Evolutionary conservation across 2,797 vertebrate species (phyloP).

Genomic region (Tenualosa ilisha): DNA sequence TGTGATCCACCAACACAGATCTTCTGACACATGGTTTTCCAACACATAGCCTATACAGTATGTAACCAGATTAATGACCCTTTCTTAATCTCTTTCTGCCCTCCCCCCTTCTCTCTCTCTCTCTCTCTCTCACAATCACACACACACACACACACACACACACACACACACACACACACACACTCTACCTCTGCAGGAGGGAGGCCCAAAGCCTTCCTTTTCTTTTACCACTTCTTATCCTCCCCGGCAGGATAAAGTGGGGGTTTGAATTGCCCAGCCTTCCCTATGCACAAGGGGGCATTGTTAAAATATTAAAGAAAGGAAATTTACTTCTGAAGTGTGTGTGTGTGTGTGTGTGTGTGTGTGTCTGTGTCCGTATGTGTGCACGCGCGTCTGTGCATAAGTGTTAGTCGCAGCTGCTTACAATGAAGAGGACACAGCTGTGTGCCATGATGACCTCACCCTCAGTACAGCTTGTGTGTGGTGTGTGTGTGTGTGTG

Average conservation of each 20-base stretch:
- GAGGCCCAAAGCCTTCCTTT: conserved; percentile 9
- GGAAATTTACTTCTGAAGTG: conserved; percentile 4
- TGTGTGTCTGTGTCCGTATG: no score
- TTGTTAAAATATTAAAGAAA: conserved; percentile 7
- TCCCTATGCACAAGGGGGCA: conserved; percentile 9
- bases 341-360: conserved; percentile 25
- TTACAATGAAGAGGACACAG: conserved; percentile 48
- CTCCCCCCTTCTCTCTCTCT: not conserved
- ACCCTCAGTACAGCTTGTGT: conserved; percentile 25
- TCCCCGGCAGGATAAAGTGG: not conserved
- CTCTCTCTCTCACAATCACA: not conserved
- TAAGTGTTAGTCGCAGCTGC: conserved; percentile 45
- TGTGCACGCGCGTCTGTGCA: conserved; percentile 35
- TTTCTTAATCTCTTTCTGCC: conserved; percentile 28
- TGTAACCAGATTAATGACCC: conserved; percentile 37
- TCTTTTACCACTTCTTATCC: not conserved
- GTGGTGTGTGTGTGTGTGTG: conserved; percentile 31
- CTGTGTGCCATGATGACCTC: conserved; percentile 47
- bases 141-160: not conserved
- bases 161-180: conserved; percentile 4
- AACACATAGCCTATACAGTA: not conserved
- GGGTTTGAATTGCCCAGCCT: not conserved
- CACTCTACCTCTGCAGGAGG: not conserved
- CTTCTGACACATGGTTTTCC: conserved; percentile 23
- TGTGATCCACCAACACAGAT: conserved; percentile 9